A percentile compares a stretch with the other conserved stretches of the same genome.
Evolutionary conservation across 2,797 vertebrate genomes (phyloP).

Genomic region (Thunnus albacares): DNA sequence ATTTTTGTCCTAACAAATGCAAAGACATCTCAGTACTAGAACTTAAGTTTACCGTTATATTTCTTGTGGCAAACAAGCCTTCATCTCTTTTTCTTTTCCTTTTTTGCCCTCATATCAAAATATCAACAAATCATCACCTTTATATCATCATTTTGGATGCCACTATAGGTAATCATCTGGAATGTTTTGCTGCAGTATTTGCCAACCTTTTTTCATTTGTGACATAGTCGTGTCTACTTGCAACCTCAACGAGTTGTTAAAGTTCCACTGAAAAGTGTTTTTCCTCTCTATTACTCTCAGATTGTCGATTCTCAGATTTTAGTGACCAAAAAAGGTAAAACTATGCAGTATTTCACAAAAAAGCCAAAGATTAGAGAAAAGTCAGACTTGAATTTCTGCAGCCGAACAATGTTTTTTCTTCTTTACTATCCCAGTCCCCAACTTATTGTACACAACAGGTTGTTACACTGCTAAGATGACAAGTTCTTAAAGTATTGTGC

Average conservation of each 20-base stretch:
- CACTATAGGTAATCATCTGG: not conserved
- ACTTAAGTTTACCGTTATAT: not conserved
- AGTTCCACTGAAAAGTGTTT: not conserved
- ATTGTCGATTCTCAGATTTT: not conserved
- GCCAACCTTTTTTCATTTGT: not conserved
- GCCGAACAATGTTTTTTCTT: not conserved
- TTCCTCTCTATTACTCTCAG: not conserved
- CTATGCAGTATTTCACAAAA: not conserved
- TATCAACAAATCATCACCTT: not conserved
- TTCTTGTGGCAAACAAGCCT: not conserved
- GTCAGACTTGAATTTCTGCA: not conserved
- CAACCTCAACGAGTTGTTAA: not conserved
- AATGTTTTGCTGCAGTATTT: not conserved
- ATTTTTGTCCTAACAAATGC: not conserved
- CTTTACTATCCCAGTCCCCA: not conserved
- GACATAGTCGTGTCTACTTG: not conserved
- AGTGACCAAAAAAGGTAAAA: slow-evolving; percentile 1
- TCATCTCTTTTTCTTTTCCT: too few relatives aligned
- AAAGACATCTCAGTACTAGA: not conserved
- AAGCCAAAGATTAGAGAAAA: not conserved
- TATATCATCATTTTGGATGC: not conserved
- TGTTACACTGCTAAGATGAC: not conserved
- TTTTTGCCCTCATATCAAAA: too few relatives aligned
- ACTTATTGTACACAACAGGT: not conserved
- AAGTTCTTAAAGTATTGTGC: not conserved